Evolutionary conservation across 2,797 vertebrate species (phyloP), one percentile per base, ranked within the genome.

Genomic region (Bufotes viridis): DNA sequence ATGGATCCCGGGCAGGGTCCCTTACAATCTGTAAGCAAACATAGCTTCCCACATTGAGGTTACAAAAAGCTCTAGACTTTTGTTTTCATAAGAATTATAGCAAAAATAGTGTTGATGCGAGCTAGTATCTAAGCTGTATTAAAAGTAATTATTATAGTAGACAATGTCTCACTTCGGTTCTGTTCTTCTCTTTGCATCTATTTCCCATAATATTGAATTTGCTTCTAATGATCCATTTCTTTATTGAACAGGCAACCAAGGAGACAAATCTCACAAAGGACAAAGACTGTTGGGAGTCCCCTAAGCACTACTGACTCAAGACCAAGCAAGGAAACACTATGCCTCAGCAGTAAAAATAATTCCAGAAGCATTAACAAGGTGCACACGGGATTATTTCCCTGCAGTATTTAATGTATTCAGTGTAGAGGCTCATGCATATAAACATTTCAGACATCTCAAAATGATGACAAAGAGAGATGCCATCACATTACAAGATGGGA

Each of bases 301-400:
- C 11, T 49, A 15, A 49, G 17, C 65, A 80, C 82, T 42, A 78
- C 22, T 83, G 79, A 89, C 49, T 63, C 29, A 53, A 86, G 70
- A 69, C 72, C 34, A 11, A 78, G 78, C 55, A 75, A 53, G 69
- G n/a, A 76, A 49, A 65, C 58, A 61, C 88, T 85, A 20, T 60
- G 12, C 26, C 26, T 49, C 13, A 20, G 26, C 53, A 78, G 24
- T 57, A 72, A 78, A 53, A 53, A n/a, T 78, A 82, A 78, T 60
- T 61, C 69, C 26, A 75, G 55, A 42, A 49, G 8, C 24, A 49
- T 49, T 42, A 84, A 84, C 26, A 81, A 81, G 79, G 79, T 81
- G 63, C 17, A 11, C 15, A 26, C 12, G 0, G 18, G 57, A 24
- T 17, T 58, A 3, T 34, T 7, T 79, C 12, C 15, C 14, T 61